Conservation (phyloP, 2,888 invertebrate species). For the Lysandra bellargus region DNA sequence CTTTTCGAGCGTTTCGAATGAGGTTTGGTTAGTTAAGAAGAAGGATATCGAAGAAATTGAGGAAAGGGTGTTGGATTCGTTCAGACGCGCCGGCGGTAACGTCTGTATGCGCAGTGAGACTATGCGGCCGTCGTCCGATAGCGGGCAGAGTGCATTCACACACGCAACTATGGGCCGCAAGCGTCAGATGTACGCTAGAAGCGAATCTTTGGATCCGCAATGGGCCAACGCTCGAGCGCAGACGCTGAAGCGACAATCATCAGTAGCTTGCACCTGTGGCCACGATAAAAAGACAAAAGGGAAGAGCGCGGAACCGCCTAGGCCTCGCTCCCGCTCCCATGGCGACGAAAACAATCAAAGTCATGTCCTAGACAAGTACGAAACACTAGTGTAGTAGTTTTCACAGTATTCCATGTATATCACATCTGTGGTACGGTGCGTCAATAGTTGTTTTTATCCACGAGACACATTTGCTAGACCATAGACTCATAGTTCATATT, state of each 20-base stretch:
- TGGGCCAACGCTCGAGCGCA: conserved; percentile 64
- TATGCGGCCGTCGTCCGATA: conserved; percentile 58
- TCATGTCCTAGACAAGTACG: conserved; percentile 76
- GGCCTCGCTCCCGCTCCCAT: conserved; percentile 68
- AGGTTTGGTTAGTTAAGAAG: conserved; percentile 77
- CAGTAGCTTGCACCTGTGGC: conserved; percentile 73
- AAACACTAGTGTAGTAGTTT: conserved; percentile 67
- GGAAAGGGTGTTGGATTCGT: conserved; percentile 71
- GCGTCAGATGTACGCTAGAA: conserved; percentile 62
- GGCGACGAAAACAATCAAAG: conserved; percentile 64
- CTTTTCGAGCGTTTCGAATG: conserved; percentile 72
- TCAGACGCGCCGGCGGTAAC: conserved; percentile 64
- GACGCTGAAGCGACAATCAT: conserved; percentile 68
- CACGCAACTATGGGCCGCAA: conserved; percentile 63
- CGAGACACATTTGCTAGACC: conserved; percentile 39
- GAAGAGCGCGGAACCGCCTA: conserved; percentile 53
- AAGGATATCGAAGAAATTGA: conserved; percentile 76
- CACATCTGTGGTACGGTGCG: conserved; percentile 44
- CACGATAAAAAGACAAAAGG: conserved; percentile 71
- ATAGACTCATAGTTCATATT: conserved; percentile 35
- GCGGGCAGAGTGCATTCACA: conserved; percentile 56
- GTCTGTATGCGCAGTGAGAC: conserved; percentile 56
- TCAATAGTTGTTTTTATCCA: conserved; percentile 41
- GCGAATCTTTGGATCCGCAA: conserved; percentile 70
- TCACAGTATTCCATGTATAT: conserved; percentile 47